A percentile compares a stretch with the other conserved stretches of the same genome.
phyloP scores from a whole-genome alignment of 2,888 invertebrate genomes.

The Empis livida region DNA sequence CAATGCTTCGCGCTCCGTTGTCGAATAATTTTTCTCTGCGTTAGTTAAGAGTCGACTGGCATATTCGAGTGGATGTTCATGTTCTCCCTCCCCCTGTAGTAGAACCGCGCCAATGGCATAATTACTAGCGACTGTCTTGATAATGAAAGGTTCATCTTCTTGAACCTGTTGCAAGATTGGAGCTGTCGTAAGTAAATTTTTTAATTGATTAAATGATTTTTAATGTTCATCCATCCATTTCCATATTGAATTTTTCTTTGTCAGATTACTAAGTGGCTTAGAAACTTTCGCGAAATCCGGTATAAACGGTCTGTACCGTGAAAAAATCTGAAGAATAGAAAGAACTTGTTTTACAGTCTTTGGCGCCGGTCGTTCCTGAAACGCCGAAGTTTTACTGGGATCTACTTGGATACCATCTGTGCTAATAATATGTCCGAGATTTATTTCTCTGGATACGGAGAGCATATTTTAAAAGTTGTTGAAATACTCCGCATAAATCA shows the following conservation, averaged over 20 bases:
- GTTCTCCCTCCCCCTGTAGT: not conserved
- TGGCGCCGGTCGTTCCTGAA: constrained; percentile 11
- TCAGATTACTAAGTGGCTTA: constrained; percentile 18
- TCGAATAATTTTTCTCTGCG: constrained; percentile 23
- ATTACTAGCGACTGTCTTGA: constrained; percentile 18
- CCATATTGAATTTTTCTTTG: constrained; percentile 19
- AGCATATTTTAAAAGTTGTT: too few relatives aligned
- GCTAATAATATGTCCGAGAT: constrained; percentile 9
- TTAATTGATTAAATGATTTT: constrained; percentile 13
- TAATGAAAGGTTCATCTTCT: constrained; percentile 14
- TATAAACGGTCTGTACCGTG: constrained; percentile 12
- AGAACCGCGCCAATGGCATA: constrained; percentile 12
- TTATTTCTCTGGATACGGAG: too few relatives aligned
- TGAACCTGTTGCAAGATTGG: constrained; percentile 15
- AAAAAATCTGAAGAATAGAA: constrained; percentile 12
- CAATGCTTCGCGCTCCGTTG: constrained; percentile 30
- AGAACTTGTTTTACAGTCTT: constrained; percentile 11
- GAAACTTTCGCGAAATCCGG: constrained; percentile 13
- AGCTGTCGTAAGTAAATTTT: constrained; percentile 10
- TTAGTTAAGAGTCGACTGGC: constrained; percentile 13
- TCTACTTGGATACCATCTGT: constrained; percentile 12
- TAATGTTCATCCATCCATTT: constrained; percentile 15
- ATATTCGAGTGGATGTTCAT: constrained; percentile 16
- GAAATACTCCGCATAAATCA: too few relatives aligned
- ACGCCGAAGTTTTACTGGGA: constrained; percentile 14